phyloP scores from a whole-genome alignment of 2,888 invertebrate species.

The Scelioninae gen. 1 region DNA sequence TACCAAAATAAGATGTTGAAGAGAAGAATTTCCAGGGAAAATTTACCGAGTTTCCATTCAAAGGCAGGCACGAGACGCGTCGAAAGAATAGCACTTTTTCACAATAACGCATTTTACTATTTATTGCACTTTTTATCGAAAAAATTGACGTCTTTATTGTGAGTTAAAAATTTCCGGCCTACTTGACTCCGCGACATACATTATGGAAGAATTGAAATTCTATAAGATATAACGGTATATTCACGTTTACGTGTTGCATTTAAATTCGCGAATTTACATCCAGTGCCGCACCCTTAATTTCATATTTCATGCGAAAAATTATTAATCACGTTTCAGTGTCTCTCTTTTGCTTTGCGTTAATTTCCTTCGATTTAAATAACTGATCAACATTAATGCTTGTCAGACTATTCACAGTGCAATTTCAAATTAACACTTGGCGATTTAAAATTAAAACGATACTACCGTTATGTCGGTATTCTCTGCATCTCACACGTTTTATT shows the following conservation, averaged over 20 bases:
- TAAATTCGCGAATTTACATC: conserved; percentile 34
- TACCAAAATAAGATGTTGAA: conserved; percentile 42
- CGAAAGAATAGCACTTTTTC: conserved; percentile 43
- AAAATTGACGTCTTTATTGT: conserved; percentile 54
- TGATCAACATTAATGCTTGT: background rate
- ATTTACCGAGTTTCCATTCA: conserved; percentile 39
- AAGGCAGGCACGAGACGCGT: conserved; percentile 5
- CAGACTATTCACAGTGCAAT: conserved; percentile 1
- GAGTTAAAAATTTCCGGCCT: conserved; percentile 42
- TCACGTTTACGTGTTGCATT: conserved; percentile 36
- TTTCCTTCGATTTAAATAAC: background rate
- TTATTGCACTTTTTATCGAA: conserved; percentile 49
- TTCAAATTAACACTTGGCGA: conserved; percentile 9
- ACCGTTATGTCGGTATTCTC: background rate
- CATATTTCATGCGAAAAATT: conserved; percentile 4
- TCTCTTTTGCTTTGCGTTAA: background rate
- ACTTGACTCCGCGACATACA: conserved; percentile 20
- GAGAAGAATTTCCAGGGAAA: conserved; percentile 35
- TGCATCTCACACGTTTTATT: conserved; percentile 21
- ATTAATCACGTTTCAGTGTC: conserved; percentile 8
- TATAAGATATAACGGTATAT: conserved; percentile 19
- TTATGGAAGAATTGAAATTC: conserved; percentile 32
- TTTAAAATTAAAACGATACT: conserved; percentile 15
- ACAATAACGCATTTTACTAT: conserved; percentile 42
- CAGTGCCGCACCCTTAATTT: conserved; percentile 23